Evolutionary conservation across 2,888 invertebrate genomes (phyloP).

Genomic region (Ophonus ardosiacus): DNA sequence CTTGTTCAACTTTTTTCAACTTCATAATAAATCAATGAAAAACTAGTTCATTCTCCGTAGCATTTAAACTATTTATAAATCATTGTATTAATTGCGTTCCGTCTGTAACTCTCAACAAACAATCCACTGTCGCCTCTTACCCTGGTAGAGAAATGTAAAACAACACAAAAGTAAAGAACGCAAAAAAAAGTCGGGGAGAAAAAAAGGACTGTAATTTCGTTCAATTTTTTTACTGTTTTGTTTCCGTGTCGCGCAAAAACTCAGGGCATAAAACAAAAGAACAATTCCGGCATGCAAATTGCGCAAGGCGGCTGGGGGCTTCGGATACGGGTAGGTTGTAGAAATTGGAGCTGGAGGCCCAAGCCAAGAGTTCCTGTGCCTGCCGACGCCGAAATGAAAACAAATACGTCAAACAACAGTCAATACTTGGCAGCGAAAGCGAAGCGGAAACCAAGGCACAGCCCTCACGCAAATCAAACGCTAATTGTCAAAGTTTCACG

Average conservation of each 20-base stretch:
- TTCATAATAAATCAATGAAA: background rate
- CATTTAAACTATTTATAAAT: background rate
- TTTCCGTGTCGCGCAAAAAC: conserved; percentile 57
- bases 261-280: conserved; percentile 62
- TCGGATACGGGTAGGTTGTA: conserved; percentile 20
- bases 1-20: background rate
- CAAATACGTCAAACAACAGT: conserved; percentile 62
- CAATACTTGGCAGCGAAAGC: conserved; percentile 23
- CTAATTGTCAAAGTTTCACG: conserved; percentile 58
- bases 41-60: background rate
- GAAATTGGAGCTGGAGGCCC: background rate
- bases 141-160: conserved; percentile 16
- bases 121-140: background rate
- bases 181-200: background rate
- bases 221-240: conserved; percentile 54
- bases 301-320: conserved; percentile 33
- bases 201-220: conserved; percentile 47
- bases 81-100: background rate
- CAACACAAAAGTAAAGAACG: conserved; percentile 35
- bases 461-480: conserved; percentile 51
- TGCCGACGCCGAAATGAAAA: conserved; percentile 54
- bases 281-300: conserved; percentile 62
- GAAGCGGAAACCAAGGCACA: conserved; percentile 3
- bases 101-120: background rate
- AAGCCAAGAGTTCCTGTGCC: background rate